Percentiles rank a stretch among this genome's conserved stretches.
Evolutionary conservation across 2,888 invertebrate genomes (phyloP).

Genomic region (Andrena dorsata): DNA sequence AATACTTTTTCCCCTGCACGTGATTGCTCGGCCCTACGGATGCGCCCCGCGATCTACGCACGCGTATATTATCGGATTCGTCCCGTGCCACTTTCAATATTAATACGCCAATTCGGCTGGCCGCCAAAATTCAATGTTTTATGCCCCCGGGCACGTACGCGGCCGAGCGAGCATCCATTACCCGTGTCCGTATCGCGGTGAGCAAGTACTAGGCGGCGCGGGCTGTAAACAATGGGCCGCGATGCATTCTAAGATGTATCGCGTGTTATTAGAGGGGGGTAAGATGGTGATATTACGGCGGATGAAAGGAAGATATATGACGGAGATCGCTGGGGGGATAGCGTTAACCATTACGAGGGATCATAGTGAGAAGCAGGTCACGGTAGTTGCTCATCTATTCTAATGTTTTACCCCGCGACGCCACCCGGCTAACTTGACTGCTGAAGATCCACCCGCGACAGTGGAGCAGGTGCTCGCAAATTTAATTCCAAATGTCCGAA

Average conservation of each 20-base stretch:
- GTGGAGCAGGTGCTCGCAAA: too few species aligned
- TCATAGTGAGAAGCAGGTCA: too few species aligned
- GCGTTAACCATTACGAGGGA: background rate
- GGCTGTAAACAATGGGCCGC: background rate
- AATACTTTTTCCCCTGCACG: slow-evolving; percentile 31
- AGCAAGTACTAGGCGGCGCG: background rate
- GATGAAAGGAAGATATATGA: background rate
- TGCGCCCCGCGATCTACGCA: background rate
- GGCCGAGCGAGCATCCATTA: slow-evolving; percentile 21
- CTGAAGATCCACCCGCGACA: too few species aligned
- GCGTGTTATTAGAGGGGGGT: background rate
- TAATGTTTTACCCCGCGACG: too few species aligned
- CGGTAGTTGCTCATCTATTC: too few species aligned
- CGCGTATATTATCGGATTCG: slow-evolving; percentile 33
- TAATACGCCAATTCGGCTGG: slow-evolving; percentile 35
- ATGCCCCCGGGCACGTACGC: background rate
- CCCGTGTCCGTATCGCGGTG: background rate
- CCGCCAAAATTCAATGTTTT: slow-evolving; percentile 40
- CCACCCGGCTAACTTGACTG: too few species aligned
- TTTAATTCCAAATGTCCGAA: too few species aligned
- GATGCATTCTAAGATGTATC: background rate
- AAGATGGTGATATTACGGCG: background rate
- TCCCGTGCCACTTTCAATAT: slow-evolving; percentile 33
- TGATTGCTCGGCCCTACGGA: slow-evolving; percentile 23
- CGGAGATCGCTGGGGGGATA: slow-evolving; percentile 5